Base-by-base conservation (phyloP, 1,140 invertebrate genomes). In the Cotesia chilonis region DNA sequence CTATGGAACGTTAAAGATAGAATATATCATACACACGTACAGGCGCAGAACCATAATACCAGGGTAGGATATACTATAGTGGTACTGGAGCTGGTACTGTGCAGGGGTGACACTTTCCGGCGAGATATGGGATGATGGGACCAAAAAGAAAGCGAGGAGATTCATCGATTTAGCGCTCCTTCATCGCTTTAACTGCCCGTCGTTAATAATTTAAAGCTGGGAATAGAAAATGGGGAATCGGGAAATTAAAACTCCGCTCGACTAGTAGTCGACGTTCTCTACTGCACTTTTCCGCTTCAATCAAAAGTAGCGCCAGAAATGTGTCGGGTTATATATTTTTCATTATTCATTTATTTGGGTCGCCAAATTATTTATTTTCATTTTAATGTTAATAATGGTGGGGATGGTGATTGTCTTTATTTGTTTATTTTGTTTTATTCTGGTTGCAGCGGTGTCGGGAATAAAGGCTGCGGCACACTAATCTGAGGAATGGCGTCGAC, bases 401-500 rank as follows among this genome's bases (percentile, higher is more conserved):
- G 47, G 47, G n/a, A 52, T 10, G 47, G 1, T 36, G 35, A 61
- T 61, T 9, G 28, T 67, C 1, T 35, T 64, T 65, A 17, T 17
- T 38, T 38, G 37, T 54, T 54, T 54, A 57, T 14, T 17, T 12
- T 12, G 38, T 71, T 54, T 71, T 37, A 20, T 20, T 63, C 6
- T 65, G 36, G 17, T 82, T 80, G 41, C 82, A 79, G 14, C 78
- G 81, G 81, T 77, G 71, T 78, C 74, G 68, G 65, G 55, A 76
- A 61, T 70, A 73, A 76, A 81, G 80, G 73, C 41, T 68, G 77
- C 77, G 72, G 68, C 76, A 71, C 80, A 80, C 81, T 85, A 84
- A 81, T 74, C 73, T 74, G 72, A 87, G 85, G 85, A 85, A 87
- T 87, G 85, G 85, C 85, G 85, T 81, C 77, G 79, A 83, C 84